Evolutionary conservation across 2,113 vertebrate species (phyloP), one percentile per base, ranked within the genome.

Genomic region (Procavia capensis): DNA sequence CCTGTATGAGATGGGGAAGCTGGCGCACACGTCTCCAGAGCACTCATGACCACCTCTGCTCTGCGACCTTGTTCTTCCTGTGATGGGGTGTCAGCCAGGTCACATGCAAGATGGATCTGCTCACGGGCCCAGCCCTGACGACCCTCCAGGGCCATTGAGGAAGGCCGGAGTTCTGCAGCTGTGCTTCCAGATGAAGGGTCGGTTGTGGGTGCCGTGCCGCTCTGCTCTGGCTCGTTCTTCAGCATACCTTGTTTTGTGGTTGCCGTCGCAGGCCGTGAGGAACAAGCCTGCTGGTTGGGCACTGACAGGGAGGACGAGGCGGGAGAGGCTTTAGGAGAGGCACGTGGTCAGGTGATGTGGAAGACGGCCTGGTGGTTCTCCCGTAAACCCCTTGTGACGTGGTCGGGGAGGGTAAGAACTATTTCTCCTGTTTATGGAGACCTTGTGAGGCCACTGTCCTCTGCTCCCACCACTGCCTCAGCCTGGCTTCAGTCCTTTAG

Each of bases 381-480:
- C 36, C 64, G 10, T 24, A 31, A n/a, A 41, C 17, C 20, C 39
- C 45, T 4, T n/a, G 41, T 6, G 80, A 41, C 9, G 5, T 2
- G 36, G 11, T 9, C 1, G 2, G 22, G 6, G 9, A 8, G 19
- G 31, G 63, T 54, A 79, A 7, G 24, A 0, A 25, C 3, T 1
- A 0, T 66, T 45, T n/a, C 43, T 59, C 41, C 50, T 39, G 1
- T 2, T 5, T 5, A 24, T 6, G 5, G 43, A 41, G 24, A 41
- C 29, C 16, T 31, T 1, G 0, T 17, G 31, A 16, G 27, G 10
- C 0, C 3, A 0, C 31, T 8, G 6, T n/a, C 9, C 0, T 9
- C 8, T 1, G 0, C 5, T 20, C 16, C 0, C 2, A 13, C 47
- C 11, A 0, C 34, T 24, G 7, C 19, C n/a, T 4, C 0, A 0